Base-by-base conservation (phyloP, 2,113 vertebrate species). In the Forbesichthys papilliferus region DNA sequence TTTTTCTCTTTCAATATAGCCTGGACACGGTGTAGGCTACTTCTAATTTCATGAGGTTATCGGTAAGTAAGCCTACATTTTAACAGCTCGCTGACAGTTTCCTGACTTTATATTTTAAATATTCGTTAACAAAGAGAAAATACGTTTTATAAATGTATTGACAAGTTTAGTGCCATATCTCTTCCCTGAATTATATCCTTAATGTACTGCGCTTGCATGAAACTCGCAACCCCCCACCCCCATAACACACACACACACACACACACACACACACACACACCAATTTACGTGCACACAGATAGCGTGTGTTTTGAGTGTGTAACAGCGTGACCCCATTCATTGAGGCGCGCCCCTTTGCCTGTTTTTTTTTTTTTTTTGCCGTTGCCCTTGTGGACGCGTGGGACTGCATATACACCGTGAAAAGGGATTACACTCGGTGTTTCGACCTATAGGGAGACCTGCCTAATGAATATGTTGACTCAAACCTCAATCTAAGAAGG, bases 331-430 rank as follows among this genome's bases (percentile, higher is more conserved):
- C 11, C 49, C 11, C 2, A 52, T 52, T 52, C 13, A 14, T 14
- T 14, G 49, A 33, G 11, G 27, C 62, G 27, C 48, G 34, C 63
- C 13, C 63, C 14, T 49, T 14, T 49, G 52, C 20, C 3, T 13
- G 47, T 16, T 47, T 6, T 73, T 55, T 93, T 88, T 92, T 90
- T 93, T 93, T 91, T 91, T 92, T 92, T 47, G 55, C 49, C 56
- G 48, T 52, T 11, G 67, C 64, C 74, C 63, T 73, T 11, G 49
- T 12, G 49, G 9, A 57, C 61, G 47, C 55, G 68, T 48, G 83
- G 82, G 82, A 82, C 76, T 74, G 56, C 82, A 80, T 69, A 79
- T 81, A 79, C 82, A 83, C 74, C 80, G 84, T 92, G 86, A 87
- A 90, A 90, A 63, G 55, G 86, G 86, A 89, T 91, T 88, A 87